phyloP scores from a whole-genome alignment of 1,140 invertebrate genomes.

The Papilio xuthus region DNA sequence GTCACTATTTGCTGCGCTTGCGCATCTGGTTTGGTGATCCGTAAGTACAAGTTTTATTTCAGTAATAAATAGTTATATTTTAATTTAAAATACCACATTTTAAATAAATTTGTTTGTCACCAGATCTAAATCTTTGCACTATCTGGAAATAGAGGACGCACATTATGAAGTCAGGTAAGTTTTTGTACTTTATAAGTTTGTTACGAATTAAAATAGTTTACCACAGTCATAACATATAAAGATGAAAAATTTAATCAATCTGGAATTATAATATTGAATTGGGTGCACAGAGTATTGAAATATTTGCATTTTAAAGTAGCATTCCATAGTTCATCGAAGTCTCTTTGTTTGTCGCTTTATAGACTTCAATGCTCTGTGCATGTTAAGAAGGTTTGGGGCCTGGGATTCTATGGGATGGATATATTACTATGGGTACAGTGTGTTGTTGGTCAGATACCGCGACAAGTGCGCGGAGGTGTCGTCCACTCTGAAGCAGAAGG shows the following conservation, averaged over 20 bases:
- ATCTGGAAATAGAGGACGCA: slow-evolving; percentile 69
- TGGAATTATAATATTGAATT: too few relatives aligned
- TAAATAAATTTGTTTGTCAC: slow-evolving; percentile 57
- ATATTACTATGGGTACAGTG: neutral
- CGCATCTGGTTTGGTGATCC: slow-evolving; percentile 66
- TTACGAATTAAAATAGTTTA: too few relatives aligned
- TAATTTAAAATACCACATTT: neutral
- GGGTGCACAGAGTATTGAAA: too few relatives aligned
- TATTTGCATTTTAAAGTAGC: too few relatives aligned
- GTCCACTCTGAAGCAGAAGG: slow-evolving; percentile 60
- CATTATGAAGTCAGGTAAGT: slow-evolving; percentile 70
- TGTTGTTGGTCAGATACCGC: slow-evolving; percentile 56
- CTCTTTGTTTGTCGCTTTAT: too few relatives aligned
- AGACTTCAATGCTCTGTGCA: too few relatives aligned
- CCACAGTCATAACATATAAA: too few relatives aligned
- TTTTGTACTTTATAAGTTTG: neutral
- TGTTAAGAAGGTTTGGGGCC: too few relatives aligned
- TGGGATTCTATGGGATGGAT: too few relatives aligned
- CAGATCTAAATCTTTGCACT: slow-evolving; percentile 70
- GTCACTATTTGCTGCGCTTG: slow-evolving; percentile 58
- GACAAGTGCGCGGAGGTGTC: slow-evolving; percentile 71
- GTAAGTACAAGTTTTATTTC: slow-evolving; percentile 55
- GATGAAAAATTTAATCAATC: too few relatives aligned
- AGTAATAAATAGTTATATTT: slow-evolving; percentile 23
- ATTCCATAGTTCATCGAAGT: too few relatives aligned